Conservation (phyloP, 2,888 invertebrate genomes). For the Scaptomyza parva region DNA sequence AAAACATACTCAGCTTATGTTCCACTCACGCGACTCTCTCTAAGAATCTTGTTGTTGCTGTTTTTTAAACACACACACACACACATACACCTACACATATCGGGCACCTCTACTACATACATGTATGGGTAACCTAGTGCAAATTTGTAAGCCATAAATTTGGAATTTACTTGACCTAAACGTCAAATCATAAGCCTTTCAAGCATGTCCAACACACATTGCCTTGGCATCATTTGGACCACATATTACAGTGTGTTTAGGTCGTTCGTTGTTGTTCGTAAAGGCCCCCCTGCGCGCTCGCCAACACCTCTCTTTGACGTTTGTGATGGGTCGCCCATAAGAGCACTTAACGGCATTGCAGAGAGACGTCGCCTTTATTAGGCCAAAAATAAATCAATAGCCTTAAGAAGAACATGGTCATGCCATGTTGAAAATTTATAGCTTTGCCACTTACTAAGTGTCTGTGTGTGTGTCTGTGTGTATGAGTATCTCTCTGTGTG, state of each 20-base stretch:
- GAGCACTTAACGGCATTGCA: conserved; percentile 54
- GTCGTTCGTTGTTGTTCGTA: background rate
- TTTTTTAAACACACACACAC: no score
- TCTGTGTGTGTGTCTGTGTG: background rate
- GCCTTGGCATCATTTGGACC: conserved; percentile 30
- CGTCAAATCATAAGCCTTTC: conserved; percentile 40
- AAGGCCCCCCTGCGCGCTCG: no score
- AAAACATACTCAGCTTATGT: conserved; percentile 2
- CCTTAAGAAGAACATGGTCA: conserved; percentile 34
- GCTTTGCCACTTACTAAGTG: conserved; percentile 44
- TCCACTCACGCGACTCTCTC: conserved; percentile 1
- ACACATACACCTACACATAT: background rate
- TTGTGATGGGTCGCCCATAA: conserved; percentile 15
- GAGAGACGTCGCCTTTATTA: conserved; percentile 47
- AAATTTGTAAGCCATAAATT: conserved; percentile 23
- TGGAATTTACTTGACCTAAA: conserved; percentile 24
- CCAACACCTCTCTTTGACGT: background rate
- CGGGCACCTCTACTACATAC: no score
- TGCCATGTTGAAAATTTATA: conserved; percentile 65
- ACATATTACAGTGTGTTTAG: background rate
- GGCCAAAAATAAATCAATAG: conserved; percentile 62
- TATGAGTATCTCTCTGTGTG: no score
- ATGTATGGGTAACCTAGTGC: background rate
- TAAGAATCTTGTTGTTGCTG: conserved; percentile 17
- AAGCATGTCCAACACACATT: conserved; percentile 20